phyloP scores from a whole-genome alignment of 1,140 invertebrate genomes.

The Octopus sinensis region DNA sequence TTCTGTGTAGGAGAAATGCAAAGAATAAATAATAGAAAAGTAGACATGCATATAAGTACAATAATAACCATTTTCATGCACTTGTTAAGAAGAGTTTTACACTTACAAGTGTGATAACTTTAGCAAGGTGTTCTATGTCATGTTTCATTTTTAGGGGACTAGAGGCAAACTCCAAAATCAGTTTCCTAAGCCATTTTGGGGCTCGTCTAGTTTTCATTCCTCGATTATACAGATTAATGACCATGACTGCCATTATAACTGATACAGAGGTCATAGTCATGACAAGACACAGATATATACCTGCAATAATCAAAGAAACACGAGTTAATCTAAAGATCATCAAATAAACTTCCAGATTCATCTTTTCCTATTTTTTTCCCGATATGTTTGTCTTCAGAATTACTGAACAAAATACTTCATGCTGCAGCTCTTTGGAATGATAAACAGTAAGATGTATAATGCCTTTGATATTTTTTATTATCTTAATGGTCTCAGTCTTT shows the following conservation, averaged over 20 bases:
- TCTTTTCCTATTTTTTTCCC: too few relatives aligned
- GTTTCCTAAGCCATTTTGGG: constrained; percentile 41
- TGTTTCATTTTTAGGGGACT: constrained; percentile 39
- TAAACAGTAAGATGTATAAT: too few relatives aligned
- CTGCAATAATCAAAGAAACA: constrained; percentile 26
- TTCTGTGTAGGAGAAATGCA: too few relatives aligned
- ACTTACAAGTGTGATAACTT: constrained; percentile 44
- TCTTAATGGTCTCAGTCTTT: too few relatives aligned
- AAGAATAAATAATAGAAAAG: too few relatives aligned
- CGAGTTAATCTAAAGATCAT: too few relatives aligned
- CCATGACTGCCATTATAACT: constrained; percentile 55
- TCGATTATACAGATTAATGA: constrained; percentile 54
- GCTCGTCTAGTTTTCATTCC: constrained; percentile 47
- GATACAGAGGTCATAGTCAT: constrained; percentile 58
- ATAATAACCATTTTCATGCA: too few relatives aligned
- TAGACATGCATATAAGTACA: too few relatives aligned
- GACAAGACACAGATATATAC: constrained; percentile 55
- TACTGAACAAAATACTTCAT: background rate
- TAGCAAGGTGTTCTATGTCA: constrained; percentile 46
- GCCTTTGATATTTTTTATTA: too few relatives aligned
- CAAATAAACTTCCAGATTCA: too few relatives aligned
- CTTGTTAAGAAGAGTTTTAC: background rate
- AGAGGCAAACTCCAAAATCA: constrained; percentile 44
- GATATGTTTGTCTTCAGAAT: too few relatives aligned
- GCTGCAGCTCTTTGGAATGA: background rate